Evolutionary conservation across 2,797 vertebrate genomes (phyloP).

Genomic region (Pitangus sulphuratus): DNA sequence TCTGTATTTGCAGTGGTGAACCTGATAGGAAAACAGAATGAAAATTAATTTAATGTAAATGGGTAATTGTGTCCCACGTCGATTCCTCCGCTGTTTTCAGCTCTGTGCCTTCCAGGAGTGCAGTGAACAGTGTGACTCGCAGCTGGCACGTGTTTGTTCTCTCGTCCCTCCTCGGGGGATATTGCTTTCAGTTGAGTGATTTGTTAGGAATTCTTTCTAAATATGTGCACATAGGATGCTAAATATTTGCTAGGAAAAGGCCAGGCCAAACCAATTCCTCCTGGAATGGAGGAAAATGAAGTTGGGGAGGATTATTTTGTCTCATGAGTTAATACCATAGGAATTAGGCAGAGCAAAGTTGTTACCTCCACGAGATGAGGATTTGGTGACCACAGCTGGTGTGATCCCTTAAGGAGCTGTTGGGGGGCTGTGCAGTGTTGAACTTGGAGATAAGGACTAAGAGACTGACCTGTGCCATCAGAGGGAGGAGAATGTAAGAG

Average conservation of each 20-base stretch:
- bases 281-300: background rate
- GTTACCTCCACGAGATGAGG: accelerated
- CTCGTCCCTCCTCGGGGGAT: background rate
- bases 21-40: background rate
- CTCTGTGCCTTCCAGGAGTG: background rate
- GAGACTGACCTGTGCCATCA: background rate
- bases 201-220: background rate
- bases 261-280: background rate
- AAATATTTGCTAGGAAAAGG: background rate
- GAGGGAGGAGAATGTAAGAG: background rate
- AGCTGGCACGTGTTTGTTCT: constrained; percentile 17
- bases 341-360: background rate
- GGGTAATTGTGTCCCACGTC: background rate
- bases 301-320: background rate
- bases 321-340: accelerated
- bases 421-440: background rate
- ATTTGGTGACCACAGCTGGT: background rate
- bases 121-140: background rate
- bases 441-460: background rate
- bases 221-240: background rate
- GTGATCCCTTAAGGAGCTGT: accelerated
- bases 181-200: background rate
- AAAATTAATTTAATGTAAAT: background rate
- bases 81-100: background rate
- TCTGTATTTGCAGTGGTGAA: background rate